Evolutionary conservation across 2,888 invertebrate genomes (phyloP), one percentile per base, ranked within the genome.

Genomic region (Drymonia ruficornis): DNA sequence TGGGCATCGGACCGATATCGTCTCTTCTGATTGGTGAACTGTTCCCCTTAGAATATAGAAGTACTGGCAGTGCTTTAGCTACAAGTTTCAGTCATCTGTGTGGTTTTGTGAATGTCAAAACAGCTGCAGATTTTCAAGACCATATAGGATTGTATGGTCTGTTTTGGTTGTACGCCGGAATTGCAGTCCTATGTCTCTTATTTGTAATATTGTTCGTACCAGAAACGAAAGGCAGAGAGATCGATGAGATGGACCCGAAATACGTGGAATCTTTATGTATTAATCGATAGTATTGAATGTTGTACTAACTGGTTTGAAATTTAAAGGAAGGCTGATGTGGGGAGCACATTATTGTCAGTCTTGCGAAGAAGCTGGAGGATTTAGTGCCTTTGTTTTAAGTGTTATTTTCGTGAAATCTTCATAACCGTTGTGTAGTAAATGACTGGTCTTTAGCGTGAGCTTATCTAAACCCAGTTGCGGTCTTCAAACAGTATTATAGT

Each of bases 171-270:
- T 98, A 98, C 80, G 96, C 97, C 0, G 95, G 95, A 1, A 95
- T 97, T 63, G 96, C 97, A 3, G 94, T 97, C 0, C 91, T 96
- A 54, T 96, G 97, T 54, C 92, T 97, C 11, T 94, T 97, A 66
- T 98, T 98, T 86, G 96, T 98, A 0, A 95, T 96, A 13, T 94
- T 96, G 61, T 96, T 95, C 76, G 96, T 98, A 4, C 98, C 98
- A 0, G 98, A 98, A 89, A 98, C 98, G 8, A 98, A 97, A 81
- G 98, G 98, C 2, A 95, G 96, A 59, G 96, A 97, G 75, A 94
- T 98, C 67, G 97, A 97, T 76, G 97, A 98, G 85, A 97, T 98
- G 95, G 96, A 96, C 76, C 95, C 96, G 2, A 94, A 95, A 61
- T 94, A 94, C 71, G 94, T 94, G 0, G 93, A 92, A 76, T 93